Conservation (phyloP, 2,113 vertebrate genomes). For the Oostethus manadensis region DNA sequence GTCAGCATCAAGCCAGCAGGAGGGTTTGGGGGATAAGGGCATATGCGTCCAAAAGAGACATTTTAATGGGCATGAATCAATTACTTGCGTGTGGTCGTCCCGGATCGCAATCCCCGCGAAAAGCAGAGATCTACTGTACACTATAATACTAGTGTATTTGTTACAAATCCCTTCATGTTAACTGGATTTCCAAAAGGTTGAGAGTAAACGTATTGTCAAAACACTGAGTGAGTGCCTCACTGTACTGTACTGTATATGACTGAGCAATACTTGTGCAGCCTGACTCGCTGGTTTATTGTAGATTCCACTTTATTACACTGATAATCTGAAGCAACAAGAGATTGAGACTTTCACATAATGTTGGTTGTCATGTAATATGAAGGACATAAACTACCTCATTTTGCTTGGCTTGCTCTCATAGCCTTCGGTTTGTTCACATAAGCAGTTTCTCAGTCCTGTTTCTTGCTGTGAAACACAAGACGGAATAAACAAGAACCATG, state of each 20-base stretch:
- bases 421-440: background rate
- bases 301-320: conserved; percentile 41
- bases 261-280: conserved; percentile 1
- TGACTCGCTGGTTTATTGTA: conserved; percentile 31
- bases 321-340: conserved; percentile 35
- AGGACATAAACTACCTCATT: background rate
- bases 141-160: background rate
- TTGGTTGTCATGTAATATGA: background rate
- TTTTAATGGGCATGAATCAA: conserved; percentile 1
- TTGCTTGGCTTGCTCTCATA: no score
- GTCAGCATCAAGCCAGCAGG: no score
- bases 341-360: background rate
- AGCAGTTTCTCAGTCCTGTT: background rate
- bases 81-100: no score
- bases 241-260: background rate
- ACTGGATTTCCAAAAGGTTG: conserved; percentile 1
- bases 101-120: conserved; percentile 8
- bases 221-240: conserved; percentile 4
- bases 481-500: background rate
- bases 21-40: no score
- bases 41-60: no score
- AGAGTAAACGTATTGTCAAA: background rate
- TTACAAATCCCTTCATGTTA: conserved; percentile 9
- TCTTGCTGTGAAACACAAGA: background rate
- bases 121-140: background rate